These are phyloP conservation scores for Rana temporaria DNA, from an alignment of 2,113 vertebrate genomes.

Conservation along the genomic window DNA sequence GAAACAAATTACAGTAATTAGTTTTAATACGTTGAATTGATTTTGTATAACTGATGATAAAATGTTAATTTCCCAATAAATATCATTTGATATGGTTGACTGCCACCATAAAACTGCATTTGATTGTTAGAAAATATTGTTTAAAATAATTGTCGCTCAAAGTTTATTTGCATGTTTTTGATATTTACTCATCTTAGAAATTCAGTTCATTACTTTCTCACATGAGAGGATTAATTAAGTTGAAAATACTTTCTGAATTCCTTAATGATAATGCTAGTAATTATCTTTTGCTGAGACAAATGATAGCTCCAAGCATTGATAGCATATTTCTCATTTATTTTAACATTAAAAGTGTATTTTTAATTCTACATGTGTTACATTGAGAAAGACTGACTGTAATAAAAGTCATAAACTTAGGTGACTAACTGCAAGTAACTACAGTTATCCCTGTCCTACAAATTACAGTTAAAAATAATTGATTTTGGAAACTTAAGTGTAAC, in stretches of 20 bases:
- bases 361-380: background rate
- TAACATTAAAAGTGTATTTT: background rate
- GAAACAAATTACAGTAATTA: background rate
- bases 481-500: too few species aligned
- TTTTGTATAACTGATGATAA: background rate
- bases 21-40: background rate
- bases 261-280: constrained; percentile 6
- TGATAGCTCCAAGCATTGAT: background rate
- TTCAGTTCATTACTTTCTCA: background rate
- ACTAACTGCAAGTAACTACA: too few species aligned
- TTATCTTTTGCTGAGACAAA: background rate
- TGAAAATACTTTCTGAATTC: background rate
- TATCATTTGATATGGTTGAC: background rate
- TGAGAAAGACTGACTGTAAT: too few species aligned
- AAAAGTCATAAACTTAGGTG: too few species aligned
- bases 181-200: background rate
- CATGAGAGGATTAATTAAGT: constrained; percentile 9
- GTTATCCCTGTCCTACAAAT: too few species aligned
- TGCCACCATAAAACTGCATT: background rate
- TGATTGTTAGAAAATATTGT: background rate
- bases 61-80: background rate
- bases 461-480: too few species aligned
- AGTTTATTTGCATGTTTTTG: background rate
- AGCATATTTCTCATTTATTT: background rate
- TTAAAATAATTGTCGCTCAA: background rate